These are phyloP conservation scores for Danio choprae DNA, from an alignment of 2,797 vertebrate species.

Conservation along the genomic window DNA sequence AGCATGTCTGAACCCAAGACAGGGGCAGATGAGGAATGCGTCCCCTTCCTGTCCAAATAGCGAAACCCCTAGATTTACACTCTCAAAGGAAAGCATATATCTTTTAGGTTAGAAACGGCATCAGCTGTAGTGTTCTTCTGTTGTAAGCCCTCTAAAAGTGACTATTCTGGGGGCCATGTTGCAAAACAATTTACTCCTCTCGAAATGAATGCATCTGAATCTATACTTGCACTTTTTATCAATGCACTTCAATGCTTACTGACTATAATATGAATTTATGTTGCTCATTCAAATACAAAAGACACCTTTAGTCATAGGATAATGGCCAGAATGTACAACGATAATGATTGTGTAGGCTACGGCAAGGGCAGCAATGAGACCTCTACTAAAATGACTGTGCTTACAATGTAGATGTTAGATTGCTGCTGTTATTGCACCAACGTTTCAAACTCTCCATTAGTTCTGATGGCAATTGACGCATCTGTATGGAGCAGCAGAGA, in stretches of 20 bases:
- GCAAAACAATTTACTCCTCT: slow-evolving; percentile 78
- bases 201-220: slow-evolving; percentile 81
- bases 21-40: slow-evolving; percentile 65
- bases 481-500: slow-evolving; percentile 44
- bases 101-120: slow-evolving; percentile 81
- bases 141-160: slow-evolving; percentile 74
- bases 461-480: slow-evolving; percentile 34
- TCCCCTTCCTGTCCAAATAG: slow-evolving; percentile 70
- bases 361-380: slow-evolving; percentile 50
- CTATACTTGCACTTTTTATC: slow-evolving; percentile 84
- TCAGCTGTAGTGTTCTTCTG: slow-evolving; percentile 75
- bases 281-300: slow-evolving; percentile 77
- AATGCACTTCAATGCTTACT: slow-evolving; percentile 83
- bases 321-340: slow-evolving; percentile 62
- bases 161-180: slow-evolving; percentile 73
- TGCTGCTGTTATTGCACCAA: slow-evolving; percentile 55
- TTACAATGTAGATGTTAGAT: slow-evolving; percentile 60
- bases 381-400: slow-evolving; percentile 60
- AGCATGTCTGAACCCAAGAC: slow-evolving; percentile 69
- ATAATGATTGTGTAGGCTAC: slow-evolving; percentile 63
- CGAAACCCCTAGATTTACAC: slow-evolving; percentile 73
- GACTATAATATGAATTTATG: slow-evolving; percentile 78
- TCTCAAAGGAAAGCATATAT: slow-evolving; percentile 71
- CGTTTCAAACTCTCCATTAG: slow-evolving; percentile 37
- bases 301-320: slow-evolving; percentile 73